Evolutionary conservation across 2,113 vertebrate genomes (phyloP).

Genomic region (Grammomys surdaster): DNA sequence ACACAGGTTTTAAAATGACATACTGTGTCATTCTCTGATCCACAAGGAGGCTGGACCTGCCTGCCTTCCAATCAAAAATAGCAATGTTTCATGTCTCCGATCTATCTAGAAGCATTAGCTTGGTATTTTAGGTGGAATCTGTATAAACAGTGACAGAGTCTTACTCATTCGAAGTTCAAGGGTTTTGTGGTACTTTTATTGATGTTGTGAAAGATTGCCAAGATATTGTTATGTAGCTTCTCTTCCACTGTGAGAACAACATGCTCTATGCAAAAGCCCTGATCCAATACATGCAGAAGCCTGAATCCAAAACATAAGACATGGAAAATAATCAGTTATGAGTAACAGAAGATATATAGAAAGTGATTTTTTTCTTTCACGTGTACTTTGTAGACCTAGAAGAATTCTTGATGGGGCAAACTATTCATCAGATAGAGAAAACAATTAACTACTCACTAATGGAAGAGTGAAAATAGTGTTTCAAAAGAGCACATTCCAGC

Average conservation of each 20-base stretch:
- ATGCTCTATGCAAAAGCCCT: slow-evolving; percentile 71
- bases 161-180: slow-evolving; percentile 62
- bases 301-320: slow-evolving; percentile 49
- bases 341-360: slow-evolving; percentile 27
- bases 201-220: slow-evolving; percentile 72
- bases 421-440: not conserved
- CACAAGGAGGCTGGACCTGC: not conserved
- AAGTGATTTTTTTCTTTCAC: not conserved
- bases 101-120: slow-evolving; percentile 2
- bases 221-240: slow-evolving; percentile 60
- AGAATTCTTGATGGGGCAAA: not conserved
- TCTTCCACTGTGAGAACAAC: slow-evolving; percentile 71
- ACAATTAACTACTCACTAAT: not conserved
- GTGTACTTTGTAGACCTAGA: not conserved
- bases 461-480: not conserved
- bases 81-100: not conserved
- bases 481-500: not conserved
- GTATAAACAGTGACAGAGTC: slow-evolving; percentile 11
- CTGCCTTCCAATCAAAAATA: not conserved
- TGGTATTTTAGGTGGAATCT: slow-evolving; percentile 32
- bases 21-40: slow-evolving; percentile 40
- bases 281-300: slow-evolving; percentile 53
- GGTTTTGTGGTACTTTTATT: slow-evolving; percentile 44
- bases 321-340: slow-evolving; percentile 1
- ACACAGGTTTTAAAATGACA: not conserved